phyloP scores from a whole-genome alignment of 1,140 invertebrate genomes.

The Macrocentrus cingulum region DNA sequence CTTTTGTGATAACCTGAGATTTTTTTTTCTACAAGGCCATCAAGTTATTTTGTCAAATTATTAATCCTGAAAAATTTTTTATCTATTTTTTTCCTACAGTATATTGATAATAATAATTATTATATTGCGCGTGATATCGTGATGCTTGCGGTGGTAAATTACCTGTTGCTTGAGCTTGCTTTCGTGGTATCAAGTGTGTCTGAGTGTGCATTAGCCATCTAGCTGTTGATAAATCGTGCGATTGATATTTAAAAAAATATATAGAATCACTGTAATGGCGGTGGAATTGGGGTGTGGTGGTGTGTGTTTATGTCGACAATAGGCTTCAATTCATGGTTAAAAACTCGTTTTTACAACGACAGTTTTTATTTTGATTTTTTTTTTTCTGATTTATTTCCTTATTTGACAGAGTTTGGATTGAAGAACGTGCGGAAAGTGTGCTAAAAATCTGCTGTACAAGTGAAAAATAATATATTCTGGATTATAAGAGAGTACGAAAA shows the following conservation, averaged over 20 bases:
- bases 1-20: no score
- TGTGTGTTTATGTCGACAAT: slow-evolving; percentile 7
- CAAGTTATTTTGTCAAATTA: no score
- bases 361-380: background rate
- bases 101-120: background rate
- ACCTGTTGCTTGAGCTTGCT: slow-evolving; percentile 10
- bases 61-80: no score
- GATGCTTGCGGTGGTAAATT: background rate
- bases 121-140: background rate
- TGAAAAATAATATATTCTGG: background rate
- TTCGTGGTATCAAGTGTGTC: background rate
- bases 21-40: no score
- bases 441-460: background rate
- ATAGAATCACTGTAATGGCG: no score
- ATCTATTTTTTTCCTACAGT: no score
- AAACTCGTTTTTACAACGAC: background rate
- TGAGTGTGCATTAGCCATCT: background rate
- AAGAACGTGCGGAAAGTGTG: slow-evolving; percentile 6
- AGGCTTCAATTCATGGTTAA: background rate
- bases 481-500: background rate
- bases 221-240: no score
- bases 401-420: slow-evolving; percentile 9
- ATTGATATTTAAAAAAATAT: no score
- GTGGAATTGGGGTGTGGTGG: background rate
- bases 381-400: slow-evolving; percentile 15